phyloP scores from a whole-genome alignment of 1,140 invertebrate genomes.

The Xylocopa sonorina region DNA sequence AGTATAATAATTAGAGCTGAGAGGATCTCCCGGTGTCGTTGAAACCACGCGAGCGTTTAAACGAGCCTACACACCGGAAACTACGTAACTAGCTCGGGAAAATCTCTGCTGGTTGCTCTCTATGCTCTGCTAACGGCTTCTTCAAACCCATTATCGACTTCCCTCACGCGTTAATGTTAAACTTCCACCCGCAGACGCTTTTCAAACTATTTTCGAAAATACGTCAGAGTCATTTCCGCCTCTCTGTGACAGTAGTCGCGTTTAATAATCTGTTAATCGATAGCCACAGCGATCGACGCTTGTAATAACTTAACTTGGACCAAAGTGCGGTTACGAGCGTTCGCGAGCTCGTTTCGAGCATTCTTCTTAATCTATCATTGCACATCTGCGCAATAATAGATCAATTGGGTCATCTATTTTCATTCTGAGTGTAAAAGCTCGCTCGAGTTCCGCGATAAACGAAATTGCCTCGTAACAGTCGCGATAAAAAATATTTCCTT shows the following conservation, averaged over 20 bases:
- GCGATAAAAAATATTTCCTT: too few species aligned
- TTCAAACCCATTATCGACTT: background rate
- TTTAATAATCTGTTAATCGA: constrained; percentile 1
- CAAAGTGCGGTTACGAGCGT: constrained; percentile 32
- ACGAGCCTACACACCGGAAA: background rate
- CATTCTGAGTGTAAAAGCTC: constrained; percentile 32
- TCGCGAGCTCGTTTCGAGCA: constrained; percentile 24
- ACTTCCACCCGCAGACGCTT: too few species aligned
- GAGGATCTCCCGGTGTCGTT: background rate
- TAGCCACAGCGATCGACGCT: background rate
- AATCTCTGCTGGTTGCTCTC: background rate
- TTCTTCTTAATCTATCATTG: constrained; percentile 57
- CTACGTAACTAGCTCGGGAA: constrained; percentile 1
- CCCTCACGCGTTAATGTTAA: background rate
- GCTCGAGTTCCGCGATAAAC: background rate
- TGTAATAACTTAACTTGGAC: background rate
- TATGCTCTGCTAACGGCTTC: background rate
- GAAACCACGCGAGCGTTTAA: background rate
- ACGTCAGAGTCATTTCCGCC: too few species aligned
- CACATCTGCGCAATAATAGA: constrained; percentile 32
- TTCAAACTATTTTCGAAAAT: too few species aligned
- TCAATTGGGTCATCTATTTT: constrained; percentile 53
- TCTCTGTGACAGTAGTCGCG: too few species aligned
- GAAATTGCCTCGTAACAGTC: background rate
- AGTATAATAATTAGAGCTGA: background rate